Conservation (phyloP, 1,140 invertebrate genomes). For the Psilanteris sp. region DNA sequence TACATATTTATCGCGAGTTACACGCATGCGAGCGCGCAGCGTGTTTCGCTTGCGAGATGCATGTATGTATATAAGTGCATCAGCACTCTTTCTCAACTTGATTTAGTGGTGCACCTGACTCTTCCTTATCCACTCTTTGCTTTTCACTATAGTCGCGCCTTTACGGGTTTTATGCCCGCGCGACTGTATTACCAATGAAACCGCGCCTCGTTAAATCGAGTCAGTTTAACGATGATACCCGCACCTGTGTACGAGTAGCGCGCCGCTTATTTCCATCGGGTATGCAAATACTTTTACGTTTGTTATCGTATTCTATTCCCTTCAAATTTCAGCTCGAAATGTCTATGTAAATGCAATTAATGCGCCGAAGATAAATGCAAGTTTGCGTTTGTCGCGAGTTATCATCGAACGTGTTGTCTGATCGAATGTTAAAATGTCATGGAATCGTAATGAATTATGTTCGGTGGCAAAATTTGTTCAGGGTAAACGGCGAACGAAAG, state of each 20-base stretch:
- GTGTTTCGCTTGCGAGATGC: conserved; percentile 14
- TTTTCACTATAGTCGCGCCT: conserved; percentile 42
- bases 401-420: conserved; percentile 29
- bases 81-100: conserved; percentile 45
- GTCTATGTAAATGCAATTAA: conserved; percentile 39
- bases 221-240: conserved; percentile 43
- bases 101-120: conserved; percentile 60
- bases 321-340: conserved; percentile 35
- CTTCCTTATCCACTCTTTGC: conserved; percentile 54
- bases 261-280: conserved; percentile 45
- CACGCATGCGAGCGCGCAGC: neutral
- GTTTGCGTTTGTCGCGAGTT: conserved; percentile 11
- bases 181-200: conserved; percentile 55
- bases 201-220: conserved; percentile 56
- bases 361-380: conserved; percentile 1
- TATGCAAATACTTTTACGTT: conserved; percentile 48
- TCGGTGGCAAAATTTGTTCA: too few relatives aligned
- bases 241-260: conserved; percentile 48
- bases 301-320: conserved; percentile 33
- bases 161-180: conserved; percentile 45
- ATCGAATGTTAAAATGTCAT: too few relatives aligned
- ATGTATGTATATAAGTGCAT: conserved; percentile 44
- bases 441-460: too few relatives aligned
- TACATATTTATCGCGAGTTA: conserved; percentile 38
- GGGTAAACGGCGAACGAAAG: too few relatives aligned